Conservation (phyloP, 2,888 invertebrate species). For the Chrysina gloriosa region DNA sequence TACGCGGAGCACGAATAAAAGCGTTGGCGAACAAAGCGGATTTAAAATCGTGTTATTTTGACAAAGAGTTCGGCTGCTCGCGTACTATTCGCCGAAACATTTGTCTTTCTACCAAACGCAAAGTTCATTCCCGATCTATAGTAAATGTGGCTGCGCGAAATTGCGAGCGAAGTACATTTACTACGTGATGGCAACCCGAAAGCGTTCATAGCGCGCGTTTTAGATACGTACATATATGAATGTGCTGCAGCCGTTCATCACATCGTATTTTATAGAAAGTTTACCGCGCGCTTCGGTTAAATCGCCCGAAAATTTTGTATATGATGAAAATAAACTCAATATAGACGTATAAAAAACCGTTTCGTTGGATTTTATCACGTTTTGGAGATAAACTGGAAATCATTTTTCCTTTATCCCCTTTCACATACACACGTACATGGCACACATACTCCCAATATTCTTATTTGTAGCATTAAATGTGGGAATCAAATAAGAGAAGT, state of each 20-base stretch:
- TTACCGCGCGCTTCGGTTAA: constrained; percentile 5
- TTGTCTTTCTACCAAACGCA: not conserved
- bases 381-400: no score
- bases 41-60: constrained; percentile 28
- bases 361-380: constrained; percentile 4
- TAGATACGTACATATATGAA: constrained; percentile 5
- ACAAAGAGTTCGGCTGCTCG: constrained; percentile 21
- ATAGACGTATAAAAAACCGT: not conserved
- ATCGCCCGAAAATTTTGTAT: constrained; percentile 24
- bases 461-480: no score
- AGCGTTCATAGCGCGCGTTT: not conserved
- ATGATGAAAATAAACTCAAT: constrained; percentile 5
- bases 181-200: not conserved
- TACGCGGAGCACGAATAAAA: not conserved
- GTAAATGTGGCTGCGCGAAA: not conserved
- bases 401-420: no score
- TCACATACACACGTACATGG: no score
- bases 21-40: not conserved
- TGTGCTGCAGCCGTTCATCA: not conserved
- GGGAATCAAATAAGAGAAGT: no score
- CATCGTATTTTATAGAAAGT: constrained; percentile 17
- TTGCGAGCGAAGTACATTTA: not conserved
- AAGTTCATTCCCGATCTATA: constrained; percentile 7
- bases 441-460: no score
- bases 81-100: not conserved